Base-by-base conservation (phyloP, 2,888 invertebrate genomes). In the Drosophila birchii region DNA sequence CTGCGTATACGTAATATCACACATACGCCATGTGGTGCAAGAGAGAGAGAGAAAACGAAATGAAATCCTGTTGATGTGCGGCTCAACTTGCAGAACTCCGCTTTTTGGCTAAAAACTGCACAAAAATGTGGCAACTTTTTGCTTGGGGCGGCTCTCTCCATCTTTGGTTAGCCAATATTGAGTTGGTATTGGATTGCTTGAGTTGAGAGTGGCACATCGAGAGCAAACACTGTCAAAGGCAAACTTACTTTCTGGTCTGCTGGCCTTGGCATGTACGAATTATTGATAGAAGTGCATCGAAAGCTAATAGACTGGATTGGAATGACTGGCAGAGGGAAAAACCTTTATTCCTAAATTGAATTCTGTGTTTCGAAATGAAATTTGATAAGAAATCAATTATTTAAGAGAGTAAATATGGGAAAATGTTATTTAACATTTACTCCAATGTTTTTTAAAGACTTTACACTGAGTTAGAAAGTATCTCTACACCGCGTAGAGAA, bases 1-100 rank as follows among this genome's bases (percentile, higher is more conserved):
- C 69, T 62, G 66, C 79, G 81, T 79, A 81, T 84, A 64, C 77
- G 75, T 70, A 63, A 85, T 76, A 77, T 59, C 62, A 76, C 78
- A 73, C 67, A 81, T 81, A 81, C 81, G 85, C 82, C 62, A 49
- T 58, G 79, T 58, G 51, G 20, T 18, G 39, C 23, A 18, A n/a
- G 36, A n/a, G 14, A 43, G 29, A 18, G 47, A 44, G 26, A 26
- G 26, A 16, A 43, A 68, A 36, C 51, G 18, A 45, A 53, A 29
- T 43, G 59, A 69, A 58, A 69, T 59, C 57, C 70, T 51, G 68
- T 68, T 68, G 67, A 67, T 54, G 70, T 69, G 69, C 43, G 16
- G 18, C 69, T 43, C 56, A 57, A 36, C 34, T 20, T 23, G 32
- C 49, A 39, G 16, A 53, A 38, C 55, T 32, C 49, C n/a, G 38